Evolutionary conservation across 2,797 vertebrate species (phyloP).

Genomic region (Gouania willdenowi): DNA sequence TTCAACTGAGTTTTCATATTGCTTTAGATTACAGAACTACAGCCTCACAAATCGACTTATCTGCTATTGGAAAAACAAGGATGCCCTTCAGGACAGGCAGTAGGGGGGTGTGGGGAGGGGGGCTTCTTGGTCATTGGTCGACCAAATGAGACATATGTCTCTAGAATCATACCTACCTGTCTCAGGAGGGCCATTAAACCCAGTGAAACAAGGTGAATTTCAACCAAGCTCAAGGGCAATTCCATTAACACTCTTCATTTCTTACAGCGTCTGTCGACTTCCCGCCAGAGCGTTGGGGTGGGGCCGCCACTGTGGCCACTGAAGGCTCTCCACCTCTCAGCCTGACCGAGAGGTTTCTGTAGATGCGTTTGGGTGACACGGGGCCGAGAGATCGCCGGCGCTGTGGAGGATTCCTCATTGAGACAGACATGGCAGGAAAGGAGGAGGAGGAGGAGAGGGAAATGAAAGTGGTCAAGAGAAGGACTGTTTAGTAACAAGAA

Average conservation of each 20-base stretch:
- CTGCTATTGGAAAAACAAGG: too few species aligned
- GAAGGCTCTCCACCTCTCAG: slow-evolving; percentile 65
- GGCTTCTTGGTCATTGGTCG: too few species aligned
- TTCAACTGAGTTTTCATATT: too few species aligned
- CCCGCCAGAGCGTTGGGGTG: slow-evolving; percentile 42
- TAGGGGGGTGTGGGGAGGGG: too few species aligned
- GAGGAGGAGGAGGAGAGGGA: not conserved
- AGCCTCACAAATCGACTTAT: too few species aligned
- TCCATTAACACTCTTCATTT: not conserved
- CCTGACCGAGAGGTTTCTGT: slow-evolving; percentile 76
- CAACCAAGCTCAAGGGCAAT: not conserved
- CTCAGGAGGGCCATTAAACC: not conserved
- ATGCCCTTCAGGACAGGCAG: too few species aligned
- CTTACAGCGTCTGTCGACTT: slow-evolving; percentile 63
- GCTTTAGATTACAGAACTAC: too few species aligned
- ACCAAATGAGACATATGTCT: too few species aligned
- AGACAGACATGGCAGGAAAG: slow-evolving; percentile 59
- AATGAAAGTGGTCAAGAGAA: not conserved
- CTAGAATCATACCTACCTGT: too few species aligned
- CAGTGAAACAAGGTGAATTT: too few species aligned
- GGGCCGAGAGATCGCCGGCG: slow-evolving; percentile 73
- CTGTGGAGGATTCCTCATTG: slow-evolving; percentile 64
- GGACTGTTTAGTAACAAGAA: slow-evolving; percentile 7
- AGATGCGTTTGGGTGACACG: slow-evolving; percentile 77
- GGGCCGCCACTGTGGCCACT: slow-evolving; percentile 20